Evolutionary conservation across 1,140 invertebrate genomes (phyloP).

Genomic region (Drosophila tani): DNA sequence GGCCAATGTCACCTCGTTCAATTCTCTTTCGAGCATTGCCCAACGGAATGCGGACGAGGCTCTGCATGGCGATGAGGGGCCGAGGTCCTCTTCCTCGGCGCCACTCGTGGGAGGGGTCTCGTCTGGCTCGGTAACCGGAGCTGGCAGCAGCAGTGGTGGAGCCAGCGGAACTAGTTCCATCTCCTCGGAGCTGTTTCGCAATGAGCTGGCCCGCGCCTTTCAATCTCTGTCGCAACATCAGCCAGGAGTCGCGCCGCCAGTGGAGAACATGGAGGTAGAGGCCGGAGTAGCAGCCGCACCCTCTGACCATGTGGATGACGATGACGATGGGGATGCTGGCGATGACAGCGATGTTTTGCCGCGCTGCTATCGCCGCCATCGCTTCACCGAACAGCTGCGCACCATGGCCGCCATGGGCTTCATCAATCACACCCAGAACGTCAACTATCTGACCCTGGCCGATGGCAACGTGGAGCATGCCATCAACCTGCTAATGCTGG

Average conservation of each 20-base stretch:
- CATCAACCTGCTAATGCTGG: constrained; percentile 91
- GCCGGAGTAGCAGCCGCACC: constrained; percentile 5
- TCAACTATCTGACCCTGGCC: constrained; percentile 92
- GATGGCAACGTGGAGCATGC: constrained; percentile 95
- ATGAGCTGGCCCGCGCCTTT: constrained; percentile 69
- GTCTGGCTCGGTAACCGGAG: constrained; percentile 1
- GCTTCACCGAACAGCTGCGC: constrained; percentile 88
- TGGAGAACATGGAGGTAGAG: constrained; percentile 69
- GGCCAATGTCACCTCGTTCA: constrained; percentile 71
- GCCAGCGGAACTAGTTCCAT: constrained; percentile 47
- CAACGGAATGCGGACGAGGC: constrained; percentile 74
- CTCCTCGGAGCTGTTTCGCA: constrained; percentile 65
- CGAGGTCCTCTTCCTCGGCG: constrained; percentile 28
- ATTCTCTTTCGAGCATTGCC: constrained; percentile 80
- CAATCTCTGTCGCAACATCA: constrained; percentile 58
- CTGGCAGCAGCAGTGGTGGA: constrained; percentile 27
- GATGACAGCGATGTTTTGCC: constrained; percentile 78
- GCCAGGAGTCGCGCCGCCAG: constrained; percentile 14
- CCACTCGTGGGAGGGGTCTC: not conserved
- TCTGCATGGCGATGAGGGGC: constrained; percentile 42
- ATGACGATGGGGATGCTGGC: constrained; percentile 49
- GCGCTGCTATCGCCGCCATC: constrained; percentile 67
- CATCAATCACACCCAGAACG: constrained; percentile 92
- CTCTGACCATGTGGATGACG: constrained; percentile 34
- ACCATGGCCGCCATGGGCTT: constrained; percentile 96